Conservation (phyloP, 2,113 vertebrate species). For the Dicrurus megarhynchus region DNA sequence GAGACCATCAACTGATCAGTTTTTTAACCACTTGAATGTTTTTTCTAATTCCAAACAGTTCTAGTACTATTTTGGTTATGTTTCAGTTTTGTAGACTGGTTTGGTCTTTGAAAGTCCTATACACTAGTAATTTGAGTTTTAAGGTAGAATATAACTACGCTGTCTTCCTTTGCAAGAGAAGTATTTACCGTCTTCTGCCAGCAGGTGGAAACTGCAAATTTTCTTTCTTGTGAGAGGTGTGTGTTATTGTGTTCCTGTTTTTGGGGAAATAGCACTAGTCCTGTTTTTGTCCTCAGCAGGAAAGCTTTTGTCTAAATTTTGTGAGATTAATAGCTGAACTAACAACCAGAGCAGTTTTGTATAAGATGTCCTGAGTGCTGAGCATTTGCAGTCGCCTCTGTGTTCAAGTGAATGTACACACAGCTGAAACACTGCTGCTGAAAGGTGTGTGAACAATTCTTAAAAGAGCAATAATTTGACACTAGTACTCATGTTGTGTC, state of each 20-base stretch:
- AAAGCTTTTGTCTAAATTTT: background rate
- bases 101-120: background rate
- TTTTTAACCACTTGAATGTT: background rate
- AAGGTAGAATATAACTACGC: background rate
- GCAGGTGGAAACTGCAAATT: constrained; percentile 34
- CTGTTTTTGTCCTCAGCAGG: background rate
- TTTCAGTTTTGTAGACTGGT: background rate
- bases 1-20: background rate
- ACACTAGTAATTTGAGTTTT: background rate
- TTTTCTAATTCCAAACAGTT: background rate
- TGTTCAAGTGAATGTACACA: background rate
- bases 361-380: background rate
- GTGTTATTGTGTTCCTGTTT: accelerated
- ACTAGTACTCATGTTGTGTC: background rate
- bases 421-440: background rate
- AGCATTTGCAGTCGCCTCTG: background rate
- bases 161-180: background rate
- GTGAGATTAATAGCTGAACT: background rate
- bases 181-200: constrained; percentile 5
- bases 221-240: background rate
- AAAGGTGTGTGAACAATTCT: background rate
- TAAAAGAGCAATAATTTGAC: background rate
- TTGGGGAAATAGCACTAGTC: background rate
- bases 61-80: background rate
- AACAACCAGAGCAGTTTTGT: background rate